Evolutionary conservation across 1,140 invertebrate genomes (phyloP).

Genomic region (Parasteatoda tepidariorum): DNA sequence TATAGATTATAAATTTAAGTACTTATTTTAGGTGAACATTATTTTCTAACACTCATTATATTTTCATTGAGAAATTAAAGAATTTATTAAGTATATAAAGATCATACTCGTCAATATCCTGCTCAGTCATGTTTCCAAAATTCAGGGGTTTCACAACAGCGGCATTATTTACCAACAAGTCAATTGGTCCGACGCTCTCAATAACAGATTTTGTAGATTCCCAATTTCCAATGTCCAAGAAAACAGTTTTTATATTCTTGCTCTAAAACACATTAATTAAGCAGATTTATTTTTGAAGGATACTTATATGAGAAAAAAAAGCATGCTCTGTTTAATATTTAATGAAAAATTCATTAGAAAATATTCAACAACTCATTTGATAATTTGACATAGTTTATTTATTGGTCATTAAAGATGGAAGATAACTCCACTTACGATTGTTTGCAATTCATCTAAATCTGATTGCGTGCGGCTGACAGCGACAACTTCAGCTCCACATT

Average conservation of each 20-base stretch:
- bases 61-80: no score
- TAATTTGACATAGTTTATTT: no score
- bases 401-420: no score
- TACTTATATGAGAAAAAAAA: no score
- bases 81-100: not conserved
- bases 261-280: slow-evolving; percentile 65
- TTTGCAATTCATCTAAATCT: slow-evolving; percentile 76
- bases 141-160: slow-evolving; percentile 74
- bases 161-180: slow-evolving; percentile 88
- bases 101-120: slow-evolving; percentile 78
- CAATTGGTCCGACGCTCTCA: slow-evolving; percentile 72
- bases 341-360: no score
- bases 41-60: no score
- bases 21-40: no score
- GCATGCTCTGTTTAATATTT: no score
- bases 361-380: no score
- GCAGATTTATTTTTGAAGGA: slow-evolving; percentile 1
- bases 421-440: slow-evolving; percentile 69
- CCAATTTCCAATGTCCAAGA: slow-evolving; percentile 83
- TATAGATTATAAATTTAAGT: no score
- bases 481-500: slow-evolving; percentile 77
- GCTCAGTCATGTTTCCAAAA: slow-evolving; percentile 76
- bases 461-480: slow-evolving; percentile 78
- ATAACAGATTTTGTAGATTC: slow-evolving; percentile 75
- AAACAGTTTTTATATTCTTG: slow-evolving; percentile 73